These are phyloP conservation scores for Mesochorus sp. DNA, from an alignment of 2,888 invertebrate species.

Conservation along the genomic window DNA sequence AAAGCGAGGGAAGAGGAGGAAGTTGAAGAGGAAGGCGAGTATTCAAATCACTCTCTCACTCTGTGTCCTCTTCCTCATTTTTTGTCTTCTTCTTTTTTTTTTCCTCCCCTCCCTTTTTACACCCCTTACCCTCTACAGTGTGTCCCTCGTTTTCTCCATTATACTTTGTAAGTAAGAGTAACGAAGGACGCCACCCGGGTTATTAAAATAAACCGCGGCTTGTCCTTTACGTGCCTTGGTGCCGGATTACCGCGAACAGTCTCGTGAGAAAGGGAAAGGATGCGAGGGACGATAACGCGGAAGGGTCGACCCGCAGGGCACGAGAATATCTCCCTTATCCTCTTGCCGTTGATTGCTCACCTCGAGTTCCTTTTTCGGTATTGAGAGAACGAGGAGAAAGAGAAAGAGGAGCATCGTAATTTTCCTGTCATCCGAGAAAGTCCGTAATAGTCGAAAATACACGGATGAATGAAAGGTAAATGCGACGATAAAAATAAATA, in stretches of 20 bases:
- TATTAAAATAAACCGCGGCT: conserved; percentile 68
- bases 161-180: conserved; percentile 72
- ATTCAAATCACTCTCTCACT: conserved; percentile 63
- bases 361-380: conserved; percentile 9
- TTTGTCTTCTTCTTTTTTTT: not conserved
- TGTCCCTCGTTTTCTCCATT: conserved; percentile 56
- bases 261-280: not conserved
- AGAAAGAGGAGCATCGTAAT: conserved; percentile 25
- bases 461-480: not conserved
- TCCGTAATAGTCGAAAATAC: conserved; percentile 9
- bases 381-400: not conserved
- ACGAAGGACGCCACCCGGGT: conserved; percentile 67
- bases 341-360: conserved; percentile 1
- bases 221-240: conserved; percentile 57
- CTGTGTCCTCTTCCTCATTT: not conserved
- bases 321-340: conserved; percentile 25
- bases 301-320: conserved; percentile 39
- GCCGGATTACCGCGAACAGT: conserved; percentile 55
- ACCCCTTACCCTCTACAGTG: too few species aligned
- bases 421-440: conserved; percentile 25
- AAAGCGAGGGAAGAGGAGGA: conserved; percentile 17
- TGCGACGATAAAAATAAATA: not conserved
- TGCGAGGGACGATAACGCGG: conserved; percentile 41
- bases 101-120: conserved; percentile 21
- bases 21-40: conserved; percentile 48